Percentiles rank a stretch among this genome's conserved stretches.
phyloP scores from a whole-genome alignment of 2,113 vertebrate genomes.

The Siphamia tubifer region DNA sequence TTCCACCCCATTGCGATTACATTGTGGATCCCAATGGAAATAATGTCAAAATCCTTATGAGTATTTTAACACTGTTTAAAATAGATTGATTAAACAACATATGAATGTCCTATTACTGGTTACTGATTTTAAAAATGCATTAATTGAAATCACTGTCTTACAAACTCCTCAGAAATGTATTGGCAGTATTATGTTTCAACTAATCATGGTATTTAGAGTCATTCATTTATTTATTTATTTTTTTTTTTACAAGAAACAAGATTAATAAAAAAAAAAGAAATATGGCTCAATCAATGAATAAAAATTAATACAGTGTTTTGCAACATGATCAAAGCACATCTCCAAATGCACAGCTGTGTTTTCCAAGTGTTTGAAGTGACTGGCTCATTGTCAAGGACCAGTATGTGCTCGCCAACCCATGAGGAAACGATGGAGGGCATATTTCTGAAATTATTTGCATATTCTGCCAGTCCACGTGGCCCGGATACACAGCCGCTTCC shows the following conservation, averaged over 20 bases:
- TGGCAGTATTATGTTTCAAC: background rate
- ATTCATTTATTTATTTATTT: too few relatives aligned
- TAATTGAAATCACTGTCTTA: too few relatives aligned
- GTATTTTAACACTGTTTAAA: too few relatives aligned
- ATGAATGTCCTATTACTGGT: too few relatives aligned
- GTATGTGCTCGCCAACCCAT: constrained; percentile 36
- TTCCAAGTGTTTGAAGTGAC: constrained; percentile 74
- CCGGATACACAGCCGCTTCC: constrained; percentile 37
- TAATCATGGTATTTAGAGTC: background rate
- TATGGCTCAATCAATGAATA: constrained; percentile 41
- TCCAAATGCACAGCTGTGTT: constrained; percentile 52
- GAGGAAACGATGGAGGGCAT: constrained; percentile 43
- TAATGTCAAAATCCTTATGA: too few relatives aligned
- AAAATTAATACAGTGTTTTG: constrained; percentile 9
- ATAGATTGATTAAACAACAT: too few relatives aligned
- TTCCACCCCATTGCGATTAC: too few relatives aligned
- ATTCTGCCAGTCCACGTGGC: constrained; percentile 33
- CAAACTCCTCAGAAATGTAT: too few relatives aligned
- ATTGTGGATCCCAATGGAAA: too few relatives aligned
- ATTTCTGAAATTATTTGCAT: constrained; percentile 50
- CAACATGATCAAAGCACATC: constrained; percentile 69
- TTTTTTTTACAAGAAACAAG: background rate
- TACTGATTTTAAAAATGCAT: too few relatives aligned
- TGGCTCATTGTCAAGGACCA: constrained; percentile 67
- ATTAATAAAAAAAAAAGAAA: constrained; percentile 14